Evolutionary conservation across 1,140 invertebrate genomes (phyloP), one percentile per base, ranked within the genome.

Genomic region (Venustaconcha ellipsiformis): DNA sequence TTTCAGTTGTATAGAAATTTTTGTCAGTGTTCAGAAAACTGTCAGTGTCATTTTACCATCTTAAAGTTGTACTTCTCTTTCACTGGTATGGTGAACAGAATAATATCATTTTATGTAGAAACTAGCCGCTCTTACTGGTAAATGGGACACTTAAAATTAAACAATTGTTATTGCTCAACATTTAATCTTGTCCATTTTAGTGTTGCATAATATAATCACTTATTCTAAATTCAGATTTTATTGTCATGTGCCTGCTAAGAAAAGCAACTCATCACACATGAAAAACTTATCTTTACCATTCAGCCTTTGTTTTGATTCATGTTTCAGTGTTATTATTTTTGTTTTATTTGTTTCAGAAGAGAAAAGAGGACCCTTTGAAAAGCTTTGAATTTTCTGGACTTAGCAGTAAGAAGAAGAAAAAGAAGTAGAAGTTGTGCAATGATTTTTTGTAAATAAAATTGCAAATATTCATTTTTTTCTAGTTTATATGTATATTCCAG

Each of bases 341-440:
- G 1, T 66, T 65, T 66, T 17, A 17, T 67, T 69, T 56, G 48
- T 83, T 86, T 63, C 84, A 90, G 88, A 89, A 88, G 75, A 70
- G 82, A 67, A 85, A 88, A 80, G 82, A 85, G 26, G 88, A 90
- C 82, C 88, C 89, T 14, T 75, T 90, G 76, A 88, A 85, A 73
- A 89, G 88, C 77, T 86, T 90, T 77, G 78, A 88, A 66, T 88
- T 89, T 82, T 76, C 80, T 59, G 87, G 86, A 57, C 81, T 87
- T n/a, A 75, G 68, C 57, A 76, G 70, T 18, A 81, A 80, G 70
- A 83, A 84, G 74, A 83, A 81, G 72, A 84, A 76, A 70, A 84
- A 82, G 62, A 77, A 48, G 11, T 48, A 48, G 37, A 48, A 48
- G 11, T 6, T 48, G 37, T 48, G 37, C 37, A 48, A 8, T 48